Conservation (phyloP, 2,113 vertebrate species). For the Catharus fuscescens region DNA sequence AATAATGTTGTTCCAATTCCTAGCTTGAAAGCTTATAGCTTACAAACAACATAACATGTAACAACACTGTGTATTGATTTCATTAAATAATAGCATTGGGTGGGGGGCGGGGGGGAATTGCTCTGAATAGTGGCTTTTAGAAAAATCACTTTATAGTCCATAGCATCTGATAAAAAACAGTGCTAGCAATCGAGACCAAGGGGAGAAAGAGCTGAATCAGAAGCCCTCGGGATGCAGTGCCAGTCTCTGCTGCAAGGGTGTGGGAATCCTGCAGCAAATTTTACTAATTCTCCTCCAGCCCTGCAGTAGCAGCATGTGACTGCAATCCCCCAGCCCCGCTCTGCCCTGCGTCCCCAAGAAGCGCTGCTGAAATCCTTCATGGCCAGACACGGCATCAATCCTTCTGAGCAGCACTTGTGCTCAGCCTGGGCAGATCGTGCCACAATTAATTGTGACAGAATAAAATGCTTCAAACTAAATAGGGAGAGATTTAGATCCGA, state of each 20-base stretch:
- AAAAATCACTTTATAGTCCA: slow-evolving; percentile 23
- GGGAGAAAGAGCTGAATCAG: slow-evolving; percentile 50
- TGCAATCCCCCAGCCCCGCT: neutral
- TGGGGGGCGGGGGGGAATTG: neutral
- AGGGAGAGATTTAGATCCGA: neutral
- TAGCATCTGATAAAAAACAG: slow-evolving; percentile 25
- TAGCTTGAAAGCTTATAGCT: slow-evolving; percentile 42
- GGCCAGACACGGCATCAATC: neutral
- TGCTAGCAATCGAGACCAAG: slow-evolving; percentile 19
- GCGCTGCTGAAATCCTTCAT: neutral
- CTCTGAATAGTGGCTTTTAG: neutral
- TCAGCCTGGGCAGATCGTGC: fast-evolving
- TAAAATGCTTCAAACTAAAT: fast-evolving
- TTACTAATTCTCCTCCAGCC: slow-evolving; percentile 62
- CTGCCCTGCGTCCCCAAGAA: neutral
- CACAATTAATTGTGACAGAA: neutral
- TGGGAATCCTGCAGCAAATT: slow-evolving; percentile 48
- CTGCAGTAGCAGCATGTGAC: slow-evolving; percentile 43
- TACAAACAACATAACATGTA: slow-evolving; percentile 6
- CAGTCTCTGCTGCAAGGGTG: slow-evolving; percentile 38
- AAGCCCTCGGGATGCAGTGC: neutral
- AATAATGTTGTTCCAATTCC: slow-evolving; percentile 23
- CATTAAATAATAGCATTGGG: slow-evolving; percentile 54
- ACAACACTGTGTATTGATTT: slow-evolving; percentile 38
- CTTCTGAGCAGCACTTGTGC: neutral